Percentiles rank a stretch among this genome's conserved stretches.
phyloP scores from a whole-genome alignment of 2,113 vertebrate genomes.

The Phycodurus eques region DNA sequence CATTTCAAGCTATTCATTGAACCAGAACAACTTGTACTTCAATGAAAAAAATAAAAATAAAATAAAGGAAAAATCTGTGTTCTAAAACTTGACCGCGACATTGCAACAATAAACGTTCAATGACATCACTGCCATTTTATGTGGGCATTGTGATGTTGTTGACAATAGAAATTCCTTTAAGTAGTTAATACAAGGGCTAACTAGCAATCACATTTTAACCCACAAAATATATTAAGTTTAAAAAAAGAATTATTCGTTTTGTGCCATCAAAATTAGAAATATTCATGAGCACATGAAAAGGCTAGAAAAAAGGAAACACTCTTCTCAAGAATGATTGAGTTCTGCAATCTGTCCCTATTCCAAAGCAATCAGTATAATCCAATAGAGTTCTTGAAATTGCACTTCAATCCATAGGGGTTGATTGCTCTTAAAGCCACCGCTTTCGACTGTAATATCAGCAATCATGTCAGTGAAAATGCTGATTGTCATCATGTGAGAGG shows the following conservation, averaged over 20 bases:
- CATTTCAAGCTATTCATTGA: neutral
- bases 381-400: constrained; percentile 53
- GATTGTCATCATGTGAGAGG: neutral
- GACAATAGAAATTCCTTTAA: neutral
- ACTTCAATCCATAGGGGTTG: constrained; percentile 43
- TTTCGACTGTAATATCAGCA: constrained; percentile 50
- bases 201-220: too few species aligned
- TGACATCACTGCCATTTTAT: neutral
- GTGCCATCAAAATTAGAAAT: neutral
- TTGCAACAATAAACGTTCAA: neutral
- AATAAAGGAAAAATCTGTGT: too few species aligned
- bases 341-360: neutral
- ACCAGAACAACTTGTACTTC: neutral
- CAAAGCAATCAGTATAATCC: neutral
- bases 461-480: constrained; percentile 34
- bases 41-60: neutral
- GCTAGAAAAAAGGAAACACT: neutral
- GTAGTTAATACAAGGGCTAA: too few species aligned
- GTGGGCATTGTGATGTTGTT: neutral
- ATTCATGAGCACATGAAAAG: neutral
- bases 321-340: neutral
- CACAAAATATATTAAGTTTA: too few species aligned
- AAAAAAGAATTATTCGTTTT: too few species aligned
- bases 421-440: neutral
- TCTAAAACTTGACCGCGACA: neutral